Evolutionary conservation across 2,888 invertebrate species (phyloP).

Genomic region (Andrena bicolor): DNA sequence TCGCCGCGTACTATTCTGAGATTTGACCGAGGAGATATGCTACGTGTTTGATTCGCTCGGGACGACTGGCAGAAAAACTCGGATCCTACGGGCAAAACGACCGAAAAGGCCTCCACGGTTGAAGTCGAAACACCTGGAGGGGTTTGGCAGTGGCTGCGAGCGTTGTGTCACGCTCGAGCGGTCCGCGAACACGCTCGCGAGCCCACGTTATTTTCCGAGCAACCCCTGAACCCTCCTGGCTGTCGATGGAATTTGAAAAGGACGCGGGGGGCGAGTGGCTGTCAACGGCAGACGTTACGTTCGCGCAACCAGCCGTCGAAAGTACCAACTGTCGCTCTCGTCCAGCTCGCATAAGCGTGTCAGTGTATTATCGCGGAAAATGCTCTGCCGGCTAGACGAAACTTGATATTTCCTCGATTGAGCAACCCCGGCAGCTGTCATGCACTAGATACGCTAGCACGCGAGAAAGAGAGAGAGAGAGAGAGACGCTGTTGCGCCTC

Average conservation of each 20-base stretch:
- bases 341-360: slow-evolving; percentile 47
- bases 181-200: not conserved
- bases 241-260: slow-evolving; percentile 3
- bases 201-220: not conserved
- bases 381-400: slow-evolving; percentile 67
- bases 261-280: not conserved
- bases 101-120: not conserved
- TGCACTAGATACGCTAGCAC: slow-evolving; percentile 74
- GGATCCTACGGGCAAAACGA: not conserved
- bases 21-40: slow-evolving; percentile 63
- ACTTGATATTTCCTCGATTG: slow-evolving; percentile 82
- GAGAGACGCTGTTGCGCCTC: slow-evolving; percentile 49
- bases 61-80: slow-evolving; percentile 8
- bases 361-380: slow-evolving; percentile 62
- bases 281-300: not conserved
- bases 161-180: not conserved
- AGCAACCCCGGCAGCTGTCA: slow-evolving; percentile 80
- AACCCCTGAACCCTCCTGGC: not conserved
- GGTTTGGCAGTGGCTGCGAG: not conserved
- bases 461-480: slow-evolving; percentile 40
- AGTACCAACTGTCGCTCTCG: slow-evolving; percentile 60
- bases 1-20: slow-evolving; percentile 58
- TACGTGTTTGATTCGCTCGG: slow-evolving; percentile 14
- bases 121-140: not conserved
- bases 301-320: slow-evolving; percentile 31